Base-by-base conservation (phyloP, 2,797 vertebrate species). In the Anguilla anguilla region DNA sequence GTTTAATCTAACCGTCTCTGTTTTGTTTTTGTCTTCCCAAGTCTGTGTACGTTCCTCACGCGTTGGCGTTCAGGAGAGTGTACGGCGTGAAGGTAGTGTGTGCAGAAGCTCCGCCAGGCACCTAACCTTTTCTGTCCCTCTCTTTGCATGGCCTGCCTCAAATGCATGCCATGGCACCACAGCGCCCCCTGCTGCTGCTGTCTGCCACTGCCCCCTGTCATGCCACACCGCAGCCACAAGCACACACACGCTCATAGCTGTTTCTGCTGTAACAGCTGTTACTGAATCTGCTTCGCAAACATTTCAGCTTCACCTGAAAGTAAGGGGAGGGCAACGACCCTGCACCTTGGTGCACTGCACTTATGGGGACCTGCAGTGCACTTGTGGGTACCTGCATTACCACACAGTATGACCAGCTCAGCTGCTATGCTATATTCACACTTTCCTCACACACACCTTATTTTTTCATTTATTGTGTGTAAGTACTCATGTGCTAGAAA, bases 21-120 rank as follows among this genome's bases (percentile, higher is more conserved):
- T 96, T 94, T 89, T 91, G 86, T 92, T 95, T 94, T 90, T 88
- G 91, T 91, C 93, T 92, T 94, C 95, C 95, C 95, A 98, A 99
- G 99, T 98, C 96, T 97, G 95, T 99, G 95, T 98, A 98, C 97
- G 97, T 99, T 93, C 98, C 98, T 96, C 98, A 98, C 91, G 97
- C 97, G 94, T 95, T 99, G 98, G 98, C 98, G 95, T 98, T 99
- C 97, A 98, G 97, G 97, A 99, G 98, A 96, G 97, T 97, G 89
- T 98, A 97, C 86, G 96, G 97, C 96, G 95, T 97, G 93, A 99
- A 99, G 98, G 98, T 99, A 99, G 98, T 97, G 96, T 98, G 94
- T 94, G 91, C 94, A 92, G 94, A 92, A 92, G 90, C 86, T 88
- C 90, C 88, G 89, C 85, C 89, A 93, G 95, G 96, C 97, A 97